A percentile compares a stretch with the other conserved stretches of the same genome.
phyloP scores from a whole-genome alignment of 2,797 vertebrate species.

The Hydrolagus colliei region DNA sequence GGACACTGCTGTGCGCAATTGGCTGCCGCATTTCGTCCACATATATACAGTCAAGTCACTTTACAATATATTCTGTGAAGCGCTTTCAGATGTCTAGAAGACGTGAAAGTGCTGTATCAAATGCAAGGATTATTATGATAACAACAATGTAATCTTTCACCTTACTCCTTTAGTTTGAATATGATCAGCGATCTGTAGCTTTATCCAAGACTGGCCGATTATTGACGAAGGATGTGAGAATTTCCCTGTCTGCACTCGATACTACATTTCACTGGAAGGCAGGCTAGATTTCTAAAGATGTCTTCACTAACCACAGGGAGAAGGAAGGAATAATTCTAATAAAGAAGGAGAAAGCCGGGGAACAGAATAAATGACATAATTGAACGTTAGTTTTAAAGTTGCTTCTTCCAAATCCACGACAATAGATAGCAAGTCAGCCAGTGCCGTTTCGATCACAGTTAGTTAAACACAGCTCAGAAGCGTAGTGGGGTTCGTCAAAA shows the following conservation, averaged over 20 bases:
- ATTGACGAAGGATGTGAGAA: background rate
- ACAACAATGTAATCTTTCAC: background rate
- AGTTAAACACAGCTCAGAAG: background rate
- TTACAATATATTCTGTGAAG: no score
- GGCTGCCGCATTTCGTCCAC: no score
- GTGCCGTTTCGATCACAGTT: background rate
- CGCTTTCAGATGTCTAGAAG: no score
- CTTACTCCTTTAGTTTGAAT: background rate
- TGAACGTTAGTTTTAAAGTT: background rate
- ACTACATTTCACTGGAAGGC: background rate
- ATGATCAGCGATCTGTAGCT: background rate
- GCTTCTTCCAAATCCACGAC: background rate
- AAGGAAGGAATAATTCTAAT: no score
- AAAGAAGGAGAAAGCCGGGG: no score
- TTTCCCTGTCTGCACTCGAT: background rate
- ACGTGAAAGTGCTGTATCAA: no score
- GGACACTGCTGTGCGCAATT: no score
- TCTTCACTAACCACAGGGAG: background rate
- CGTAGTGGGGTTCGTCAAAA: background rate
- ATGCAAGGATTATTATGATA: no score
- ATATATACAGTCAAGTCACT: no score
- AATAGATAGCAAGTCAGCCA: background rate
- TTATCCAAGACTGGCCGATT: background rate
- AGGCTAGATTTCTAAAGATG: background rate
- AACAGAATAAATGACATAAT: background rate